Evolutionary conservation across 2,113 vertebrate genomes (phyloP), one percentile per base, ranked within the genome.

Genomic region (Chrysochloris asiatica): DNA sequence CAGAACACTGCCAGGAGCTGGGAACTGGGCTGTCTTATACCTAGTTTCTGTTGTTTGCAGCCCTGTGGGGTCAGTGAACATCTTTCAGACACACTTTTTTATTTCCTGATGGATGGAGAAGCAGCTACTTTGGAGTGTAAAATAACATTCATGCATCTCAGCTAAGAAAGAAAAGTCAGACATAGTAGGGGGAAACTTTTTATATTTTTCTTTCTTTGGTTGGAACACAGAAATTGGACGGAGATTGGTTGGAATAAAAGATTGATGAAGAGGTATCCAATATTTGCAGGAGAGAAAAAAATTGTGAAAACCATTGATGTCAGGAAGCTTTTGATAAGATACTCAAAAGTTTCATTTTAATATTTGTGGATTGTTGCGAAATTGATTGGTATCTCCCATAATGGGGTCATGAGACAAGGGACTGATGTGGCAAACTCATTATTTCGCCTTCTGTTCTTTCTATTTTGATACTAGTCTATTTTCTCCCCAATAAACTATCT

Each of bases 211-310:
- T n/a, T n/a, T n/a, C n/a, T n/a, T 96, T 78, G 92, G 81, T 96
- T 92, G 81, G 96, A 97, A 97, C 93, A 97, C 71, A 96, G 95
- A 97, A 96, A 97, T 95, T 96, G 95, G 93, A 97, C 96, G 90
- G 93, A 97, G 96, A 97, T 96, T 95, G 96, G 93, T 90, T 97
- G 96, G 95, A 97, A 97, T 97, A 89, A 97, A 97, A 98, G 97
- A 98, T 96, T 97, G 97, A 98, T 98, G 96, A 96, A 96, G 96
- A 97, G 77, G 90, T 83, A 71, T 95, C 97, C 96, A 89, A 78
- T 69, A 86, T 92, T 97, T 96, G 90, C 95, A 96, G 93, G 88
- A 93, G 63, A 90, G 97, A 97, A 96, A 97, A 96, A 87, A 95
- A 97, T 83, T 96, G 92, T 94, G 96, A 96, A 97, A 98, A 98